Percentiles rank a stretch among this genome's conserved stretches.
phyloP scores from a whole-genome alignment of 2,113 vertebrate genomes.

The Ochotona curzoniae region DNA sequence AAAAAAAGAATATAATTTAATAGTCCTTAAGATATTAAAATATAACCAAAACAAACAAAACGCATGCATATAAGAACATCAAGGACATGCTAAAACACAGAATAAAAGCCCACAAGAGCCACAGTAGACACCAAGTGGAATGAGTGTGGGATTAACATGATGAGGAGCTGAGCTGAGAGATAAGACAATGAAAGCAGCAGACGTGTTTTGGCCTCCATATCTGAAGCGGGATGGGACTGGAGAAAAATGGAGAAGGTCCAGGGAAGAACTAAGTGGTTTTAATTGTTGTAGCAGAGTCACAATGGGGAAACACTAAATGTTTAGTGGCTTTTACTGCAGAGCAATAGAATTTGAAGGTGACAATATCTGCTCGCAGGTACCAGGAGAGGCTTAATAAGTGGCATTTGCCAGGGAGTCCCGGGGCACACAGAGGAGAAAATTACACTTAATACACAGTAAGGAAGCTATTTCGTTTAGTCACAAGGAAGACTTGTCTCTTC shows the following conservation, averaged over 20 bases:
- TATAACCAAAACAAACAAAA: slow-evolving; percentile 46
- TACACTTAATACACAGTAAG: background rate
- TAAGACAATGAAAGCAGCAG: background rate
- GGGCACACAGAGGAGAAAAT: background rate
- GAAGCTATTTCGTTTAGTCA: background rate
- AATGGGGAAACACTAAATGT: background rate
- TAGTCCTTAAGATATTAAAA: slow-evolving; percentile 43
- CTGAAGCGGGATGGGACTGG: background rate
- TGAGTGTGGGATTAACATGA: background rate
- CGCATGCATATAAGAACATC: background rate
- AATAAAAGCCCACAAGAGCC: background rate
- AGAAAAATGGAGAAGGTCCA: background rate
- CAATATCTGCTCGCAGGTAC: background rate
- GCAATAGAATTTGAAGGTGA: slow-evolving; percentile 23
- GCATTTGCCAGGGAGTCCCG: slow-evolving; percentile 9
- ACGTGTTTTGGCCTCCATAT: background rate
- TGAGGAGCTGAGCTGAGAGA: background rate
- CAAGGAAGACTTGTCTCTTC: background rate
- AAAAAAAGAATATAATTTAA: slow-evolving; percentile 39
- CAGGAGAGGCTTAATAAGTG: background rate
- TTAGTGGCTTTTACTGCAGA: slow-evolving; percentile 47
- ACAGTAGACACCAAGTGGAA: background rate
- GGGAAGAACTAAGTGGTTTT: slow-evolving; percentile 31
- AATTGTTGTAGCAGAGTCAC: slow-evolving; percentile 36
- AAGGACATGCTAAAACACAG: background rate